These are phyloP conservation scores for Oligia fasciuncula DNA, from an alignment of 2,888 invertebrate genomes.

Conservation along the genomic window DNA sequence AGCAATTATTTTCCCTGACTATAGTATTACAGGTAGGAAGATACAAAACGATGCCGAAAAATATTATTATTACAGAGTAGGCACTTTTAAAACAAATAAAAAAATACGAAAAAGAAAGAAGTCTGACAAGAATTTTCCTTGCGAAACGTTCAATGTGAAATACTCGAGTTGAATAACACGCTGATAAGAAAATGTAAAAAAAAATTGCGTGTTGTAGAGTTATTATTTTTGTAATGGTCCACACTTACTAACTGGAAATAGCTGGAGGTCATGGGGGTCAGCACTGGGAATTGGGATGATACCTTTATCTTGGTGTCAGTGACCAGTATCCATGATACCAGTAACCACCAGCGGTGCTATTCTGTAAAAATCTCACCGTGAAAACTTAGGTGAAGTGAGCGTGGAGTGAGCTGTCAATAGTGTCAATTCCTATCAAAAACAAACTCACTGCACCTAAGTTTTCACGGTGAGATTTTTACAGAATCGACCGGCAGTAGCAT, in stretches of 20 bases:
- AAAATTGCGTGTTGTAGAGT: neutral
- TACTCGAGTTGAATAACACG: slow-evolving; percentile 13
- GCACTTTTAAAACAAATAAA: neutral
- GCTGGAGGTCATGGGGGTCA: neutral
- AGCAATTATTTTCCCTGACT: neutral
- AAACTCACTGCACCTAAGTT: too few species aligned
- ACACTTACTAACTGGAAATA: neutral
- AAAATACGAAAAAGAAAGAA: neutral
- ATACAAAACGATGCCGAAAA: neutral
- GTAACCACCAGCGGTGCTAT: neutral
- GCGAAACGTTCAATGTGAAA: slow-evolving; percentile 22
- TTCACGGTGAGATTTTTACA: too few species aligned
- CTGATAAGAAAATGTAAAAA: slow-evolving; percentile 23
- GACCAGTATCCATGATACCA: neutral
- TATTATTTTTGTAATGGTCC: neutral
- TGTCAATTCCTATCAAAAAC: too few species aligned
- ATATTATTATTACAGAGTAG: neutral
- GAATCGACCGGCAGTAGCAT: too few species aligned
- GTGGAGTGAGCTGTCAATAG: too few species aligned
- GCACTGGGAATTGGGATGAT: neutral
- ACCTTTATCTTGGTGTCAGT: neutral
- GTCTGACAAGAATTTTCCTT: slow-evolving; percentile 10
- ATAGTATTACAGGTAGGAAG: neutral
- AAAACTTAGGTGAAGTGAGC: too few species aligned
- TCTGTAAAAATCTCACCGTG: too few species aligned